Percentiles rank a stretch among this genome's conserved stretches.
Conservation (phyloP, 1,140 invertebrate species). For the Bombus impatiens region DNA sequence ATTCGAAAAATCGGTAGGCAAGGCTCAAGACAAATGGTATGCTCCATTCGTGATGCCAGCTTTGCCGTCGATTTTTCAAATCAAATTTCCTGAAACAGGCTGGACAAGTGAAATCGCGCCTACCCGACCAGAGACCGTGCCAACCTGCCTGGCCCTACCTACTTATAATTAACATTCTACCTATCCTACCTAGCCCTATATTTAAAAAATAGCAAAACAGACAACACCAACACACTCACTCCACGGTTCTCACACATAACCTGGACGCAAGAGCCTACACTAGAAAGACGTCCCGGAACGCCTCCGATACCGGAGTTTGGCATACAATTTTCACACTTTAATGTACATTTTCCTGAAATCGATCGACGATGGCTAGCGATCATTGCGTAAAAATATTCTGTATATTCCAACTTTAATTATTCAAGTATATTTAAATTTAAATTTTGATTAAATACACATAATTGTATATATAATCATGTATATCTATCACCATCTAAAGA, state of each 20-base stretch:
- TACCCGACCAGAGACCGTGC: background rate
- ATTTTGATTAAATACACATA: too few relatives aligned
- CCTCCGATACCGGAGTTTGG: background rate
- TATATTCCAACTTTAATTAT: too few relatives aligned
- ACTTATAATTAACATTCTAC: background rate
- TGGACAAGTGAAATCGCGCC: background rate
- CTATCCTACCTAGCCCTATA: background rate
- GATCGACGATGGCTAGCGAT: background rate
- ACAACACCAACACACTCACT: background rate
- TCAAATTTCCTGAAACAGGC: background rate
- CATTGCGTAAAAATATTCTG: background rate
- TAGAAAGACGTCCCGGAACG: background rate
- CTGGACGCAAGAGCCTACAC: background rate
- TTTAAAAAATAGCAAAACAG: background rate
- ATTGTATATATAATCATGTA: too few relatives aligned
- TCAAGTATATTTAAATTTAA: too few relatives aligned
- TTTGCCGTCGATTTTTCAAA: background rate
- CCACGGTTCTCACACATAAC: background rate
- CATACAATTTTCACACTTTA: background rate
- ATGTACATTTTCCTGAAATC: conserved; percentile 6
- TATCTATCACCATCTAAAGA: too few relatives aligned
- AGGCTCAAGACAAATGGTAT: too few relatives aligned
- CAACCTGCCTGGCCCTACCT: background rate
- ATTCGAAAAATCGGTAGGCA: too few relatives aligned
- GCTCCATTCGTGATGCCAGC: background rate